Conservation (phyloP, 92 coral and sea anemone species). For the Heteractis magnifica region DNA sequence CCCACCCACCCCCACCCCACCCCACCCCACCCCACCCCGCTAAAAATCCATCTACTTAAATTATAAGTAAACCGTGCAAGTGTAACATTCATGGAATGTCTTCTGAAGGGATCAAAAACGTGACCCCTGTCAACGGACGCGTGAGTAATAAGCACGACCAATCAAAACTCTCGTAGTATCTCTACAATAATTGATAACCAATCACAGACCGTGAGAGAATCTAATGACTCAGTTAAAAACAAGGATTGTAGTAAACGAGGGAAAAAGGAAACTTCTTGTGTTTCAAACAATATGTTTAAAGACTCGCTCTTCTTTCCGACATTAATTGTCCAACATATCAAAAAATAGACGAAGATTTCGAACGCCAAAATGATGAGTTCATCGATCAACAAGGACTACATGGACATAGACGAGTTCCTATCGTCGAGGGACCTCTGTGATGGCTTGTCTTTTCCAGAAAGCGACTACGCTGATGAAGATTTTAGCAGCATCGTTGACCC, state of each 20-base stretch:
- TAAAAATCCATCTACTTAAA: no score
- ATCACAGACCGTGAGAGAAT: background rate
- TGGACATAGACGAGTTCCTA: slow-evolving; percentile 69
- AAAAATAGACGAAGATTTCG: background rate
- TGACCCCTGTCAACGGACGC: background rate
- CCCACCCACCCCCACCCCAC: no score
- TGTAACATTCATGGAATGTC: background rate
- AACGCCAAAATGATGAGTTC: background rate
- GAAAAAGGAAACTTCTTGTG: background rate
- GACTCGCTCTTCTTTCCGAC: background rate
- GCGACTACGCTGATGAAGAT: slow-evolving; percentile 51
- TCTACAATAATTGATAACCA: background rate
- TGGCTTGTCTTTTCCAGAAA: slow-evolving; percentile 47
- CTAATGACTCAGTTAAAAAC: background rate
- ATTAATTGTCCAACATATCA: background rate
- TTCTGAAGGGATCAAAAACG: background rate
- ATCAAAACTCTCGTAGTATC: background rate
- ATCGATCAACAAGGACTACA: slow-evolving; percentile 42
- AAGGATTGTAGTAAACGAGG: background rate
- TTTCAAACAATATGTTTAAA: background rate
- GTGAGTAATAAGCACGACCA: background rate
- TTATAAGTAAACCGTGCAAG: no score
- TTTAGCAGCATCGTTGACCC: slow-evolving; percentile 12
- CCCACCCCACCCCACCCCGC: no score
- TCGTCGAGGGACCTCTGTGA: slow-evolving; percentile 46